phyloP scores from a whole-genome alignment of 1,140 invertebrate species.

The Drosophila pseudoobscura region DNA sequence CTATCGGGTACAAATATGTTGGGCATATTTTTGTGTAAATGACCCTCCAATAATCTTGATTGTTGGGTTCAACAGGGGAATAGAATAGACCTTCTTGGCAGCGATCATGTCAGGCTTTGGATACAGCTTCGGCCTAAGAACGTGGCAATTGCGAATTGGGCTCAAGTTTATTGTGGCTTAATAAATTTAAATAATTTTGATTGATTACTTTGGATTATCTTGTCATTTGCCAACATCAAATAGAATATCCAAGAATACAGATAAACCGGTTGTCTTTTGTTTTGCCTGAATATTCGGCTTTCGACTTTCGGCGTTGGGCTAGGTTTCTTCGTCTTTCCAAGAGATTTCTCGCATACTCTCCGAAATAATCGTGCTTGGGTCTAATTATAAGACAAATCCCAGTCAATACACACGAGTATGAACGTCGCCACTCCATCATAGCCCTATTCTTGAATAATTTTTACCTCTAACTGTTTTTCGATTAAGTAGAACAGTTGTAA shows the following conservation, averaged over 20 bases:
- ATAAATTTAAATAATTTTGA: slow-evolving; percentile 83
- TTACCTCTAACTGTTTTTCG: too few species aligned
- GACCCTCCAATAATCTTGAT: slow-evolving; percentile 26
- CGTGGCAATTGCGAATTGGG: slow-evolving; percentile 76
- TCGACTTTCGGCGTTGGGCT: slow-evolving; percentile 23
- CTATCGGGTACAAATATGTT: too few species aligned
- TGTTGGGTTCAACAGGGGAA: slow-evolving; percentile 23
- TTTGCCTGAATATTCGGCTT: slow-evolving; percentile 64
- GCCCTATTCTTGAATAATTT: too few species aligned
- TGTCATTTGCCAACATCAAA: slow-evolving; percentile 83
- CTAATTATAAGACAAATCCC: slow-evolving; percentile 56
- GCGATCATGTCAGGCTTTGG: slow-evolving; percentile 25
- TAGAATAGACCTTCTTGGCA: slow-evolving; percentile 8
- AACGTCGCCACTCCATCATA: not conserved
- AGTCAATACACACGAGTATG: slow-evolving; percentile 20
- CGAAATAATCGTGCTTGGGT: slow-evolving; percentile 62
- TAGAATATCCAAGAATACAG: slow-evolving; percentile 82
- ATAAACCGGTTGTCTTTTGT: slow-evolving; percentile 79
- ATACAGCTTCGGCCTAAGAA: slow-evolving; percentile 35
- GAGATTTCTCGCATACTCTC: slow-evolving; percentile 66
- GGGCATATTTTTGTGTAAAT: not conserved
- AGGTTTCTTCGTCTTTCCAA: slow-evolving; percentile 50
- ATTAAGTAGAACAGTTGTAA: too few species aligned
- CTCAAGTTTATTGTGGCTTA: slow-evolving; percentile 80
- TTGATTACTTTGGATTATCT: slow-evolving; percentile 84